Base-by-base conservation (phyloP, 2,797 vertebrate genomes). In the Mormyrops attenuatus region DNA sequence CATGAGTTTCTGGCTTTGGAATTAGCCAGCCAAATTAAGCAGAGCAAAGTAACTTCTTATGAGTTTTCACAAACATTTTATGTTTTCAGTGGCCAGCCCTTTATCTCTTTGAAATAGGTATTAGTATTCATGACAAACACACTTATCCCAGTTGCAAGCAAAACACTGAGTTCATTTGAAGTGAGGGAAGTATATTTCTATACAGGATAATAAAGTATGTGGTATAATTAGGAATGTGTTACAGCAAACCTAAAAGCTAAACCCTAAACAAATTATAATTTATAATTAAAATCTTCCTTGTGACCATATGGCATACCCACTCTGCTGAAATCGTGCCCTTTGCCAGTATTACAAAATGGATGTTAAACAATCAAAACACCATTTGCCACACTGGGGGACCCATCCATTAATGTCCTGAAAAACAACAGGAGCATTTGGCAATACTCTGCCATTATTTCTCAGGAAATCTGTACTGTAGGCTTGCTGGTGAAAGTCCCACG, bases 281-380 rank as follows among this genome's bases (percentile, higher is more conserved):
- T 96, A 22, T 49, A 95, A 95, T 96, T 93, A 96, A 60, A 93
- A 93, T 93, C 92, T 94, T 95, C 94, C 94, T 92, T 92, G 88
- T 93, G 92, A 93, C 95, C 96, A 95, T 96, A 96, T 96, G 96
- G 94, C 92, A 93, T 92, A 90, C 92, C 92, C 91, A 91, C 90
- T 88, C 90, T 91, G 91, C 90, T 89, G 57, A 92, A 93, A 94
- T 93, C 89, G 90, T 92, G 92, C 93, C 92, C 90, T 91, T 92
- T 90, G 63, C 53, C 30, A 47, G 30, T 94, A 94, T 93, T 93
- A 94, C 94, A 94, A 93, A 95, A 94, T 93, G 94, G 94, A 95
- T 96, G 95, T 96, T 96, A 94, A 96, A 96, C 95, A 96, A 95
- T 96, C 95, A 94, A 94, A 95, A 94, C 93, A 92, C 92, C 94